Evolutionary conservation across 1,140 invertebrate genomes (phyloP).

Genomic region (Conus ventricosus): DNA sequence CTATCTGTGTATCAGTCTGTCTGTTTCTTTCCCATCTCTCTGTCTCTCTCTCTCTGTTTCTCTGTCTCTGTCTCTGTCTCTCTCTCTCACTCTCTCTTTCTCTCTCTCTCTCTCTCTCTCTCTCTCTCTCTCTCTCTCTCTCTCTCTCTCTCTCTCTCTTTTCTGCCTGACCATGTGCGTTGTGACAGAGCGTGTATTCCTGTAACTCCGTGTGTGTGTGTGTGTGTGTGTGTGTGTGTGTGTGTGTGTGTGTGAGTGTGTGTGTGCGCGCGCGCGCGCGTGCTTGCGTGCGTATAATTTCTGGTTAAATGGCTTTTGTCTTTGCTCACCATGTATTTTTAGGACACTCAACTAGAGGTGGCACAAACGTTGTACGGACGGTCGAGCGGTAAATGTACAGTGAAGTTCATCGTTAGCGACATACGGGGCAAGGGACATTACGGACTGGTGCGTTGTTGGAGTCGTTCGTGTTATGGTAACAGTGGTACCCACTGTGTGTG

Average conservation of each 20-base stretch:
- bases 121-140: not conserved
- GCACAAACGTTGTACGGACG: not conserved
- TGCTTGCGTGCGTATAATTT: too few relatives aligned
- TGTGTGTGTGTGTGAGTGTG: slow-evolving; percentile 7
- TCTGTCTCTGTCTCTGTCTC: not conserved
- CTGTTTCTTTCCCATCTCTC: not conserved
- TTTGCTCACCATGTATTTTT: not conserved
- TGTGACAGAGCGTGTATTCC: not conserved
- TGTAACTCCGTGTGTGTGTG: not conserved
- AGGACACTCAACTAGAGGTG: slow-evolving; percentile 22
- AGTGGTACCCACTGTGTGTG: not conserved
- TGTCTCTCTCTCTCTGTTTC: not conserved
- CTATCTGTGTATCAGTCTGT: too few relatives aligned
- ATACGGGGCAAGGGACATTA: slow-evolving; percentile 36
- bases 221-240: not conserved
- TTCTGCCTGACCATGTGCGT: not conserved
- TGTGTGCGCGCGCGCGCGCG: not conserved
- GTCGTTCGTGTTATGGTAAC: too few relatives aligned
- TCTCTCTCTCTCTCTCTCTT: too few relatives aligned
- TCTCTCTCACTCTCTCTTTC: too few relatives aligned
- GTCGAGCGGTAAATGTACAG: not conserved
- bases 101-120: not conserved
- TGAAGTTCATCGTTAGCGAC: not conserved
- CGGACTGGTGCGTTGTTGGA: slow-evolving; percentile 2
- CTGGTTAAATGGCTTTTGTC: not conserved